Evolutionary conservation across 1,140 invertebrate genomes (phyloP).

Genomic region (Apis cerana): DNA sequence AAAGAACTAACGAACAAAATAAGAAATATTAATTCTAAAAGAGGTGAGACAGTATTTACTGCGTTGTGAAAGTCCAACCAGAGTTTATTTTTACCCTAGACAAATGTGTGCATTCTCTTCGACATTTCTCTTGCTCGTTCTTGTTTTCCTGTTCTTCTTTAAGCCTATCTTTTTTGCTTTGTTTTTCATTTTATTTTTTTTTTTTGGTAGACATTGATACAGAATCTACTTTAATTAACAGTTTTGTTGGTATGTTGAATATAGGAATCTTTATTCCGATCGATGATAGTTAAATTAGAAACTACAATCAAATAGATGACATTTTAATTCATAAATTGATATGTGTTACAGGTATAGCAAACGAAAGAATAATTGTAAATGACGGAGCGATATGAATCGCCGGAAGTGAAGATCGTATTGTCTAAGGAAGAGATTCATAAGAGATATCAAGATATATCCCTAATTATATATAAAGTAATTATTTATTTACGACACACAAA

Average conservation of each 20-base stretch:
- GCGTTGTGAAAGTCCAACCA: constrained; percentile 61
- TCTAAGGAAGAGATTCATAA: constrained; percentile 70
- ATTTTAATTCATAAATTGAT: constrained; percentile 2
- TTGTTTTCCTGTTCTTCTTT: not conserved
- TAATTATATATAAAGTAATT: constrained; percentile 75
- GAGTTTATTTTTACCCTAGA: constrained; percentile 70
- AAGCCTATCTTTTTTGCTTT: not conserved
- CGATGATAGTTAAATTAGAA: not conserved
- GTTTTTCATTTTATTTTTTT: not conserved
- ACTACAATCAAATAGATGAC: not conserved
- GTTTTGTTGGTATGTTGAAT: constrained; percentile 29
- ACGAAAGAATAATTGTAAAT: constrained; percentile 64
- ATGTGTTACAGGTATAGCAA: constrained; percentile 32
- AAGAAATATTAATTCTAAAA: not conserved
- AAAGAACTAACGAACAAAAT: not conserved
- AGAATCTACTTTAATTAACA: constrained; percentile 22
- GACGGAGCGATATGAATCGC: constrained; percentile 71
- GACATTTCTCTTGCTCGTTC: constrained; percentile 44
- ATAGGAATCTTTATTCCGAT: not conserved
- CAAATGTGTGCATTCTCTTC: constrained; percentile 43
- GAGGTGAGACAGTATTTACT: constrained; percentile 30
- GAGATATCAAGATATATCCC: constrained; percentile 76
- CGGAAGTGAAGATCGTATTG: constrained; percentile 62
- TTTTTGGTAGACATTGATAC: not conserved
- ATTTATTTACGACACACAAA: not conserved